These are phyloP conservation scores for Catharus ustulatus DNA, from an alignment of 2,797 vertebrate species.

Conservation along the genomic window DNA sequence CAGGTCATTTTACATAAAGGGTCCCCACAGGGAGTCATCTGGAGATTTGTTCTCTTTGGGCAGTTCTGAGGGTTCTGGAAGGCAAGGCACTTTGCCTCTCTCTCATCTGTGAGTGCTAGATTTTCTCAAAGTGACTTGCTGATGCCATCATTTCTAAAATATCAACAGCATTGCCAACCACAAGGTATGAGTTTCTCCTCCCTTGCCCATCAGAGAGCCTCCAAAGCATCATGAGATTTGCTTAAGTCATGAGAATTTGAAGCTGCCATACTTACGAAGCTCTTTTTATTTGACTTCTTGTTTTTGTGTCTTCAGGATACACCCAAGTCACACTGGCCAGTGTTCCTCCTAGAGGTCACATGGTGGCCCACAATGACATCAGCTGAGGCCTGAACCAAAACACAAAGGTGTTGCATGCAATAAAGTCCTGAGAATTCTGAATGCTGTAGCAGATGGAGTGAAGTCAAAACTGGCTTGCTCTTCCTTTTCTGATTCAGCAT, in stretches of 20 bases:
- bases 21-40: background rate
- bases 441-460: background rate
- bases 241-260: conserved; percentile 40
- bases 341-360: conserved; percentile 35
- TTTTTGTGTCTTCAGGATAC: conserved; percentile 31
- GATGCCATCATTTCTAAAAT: background rate
- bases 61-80: background rate
- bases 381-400: background rate
- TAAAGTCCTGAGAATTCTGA: background rate
- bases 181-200: background rate
- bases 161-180: background rate
- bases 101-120: background rate
- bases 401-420: background rate
- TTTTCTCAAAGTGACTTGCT: background rate
- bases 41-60: background rate
- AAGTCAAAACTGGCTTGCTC: background rate
- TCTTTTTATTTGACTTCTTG: conserved; percentile 54
- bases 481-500: background rate
- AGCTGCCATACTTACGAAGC: background rate
- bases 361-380: conserved; percentile 32
- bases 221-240: conserved; percentile 14
- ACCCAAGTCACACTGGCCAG: conserved; percentile 49
- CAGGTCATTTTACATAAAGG: background rate
- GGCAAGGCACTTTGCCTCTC: background rate
- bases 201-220: background rate